phyloP scores from a whole-genome alignment of 2,797 vertebrate genomes.

The Anomalospiza imberbis region DNA sequence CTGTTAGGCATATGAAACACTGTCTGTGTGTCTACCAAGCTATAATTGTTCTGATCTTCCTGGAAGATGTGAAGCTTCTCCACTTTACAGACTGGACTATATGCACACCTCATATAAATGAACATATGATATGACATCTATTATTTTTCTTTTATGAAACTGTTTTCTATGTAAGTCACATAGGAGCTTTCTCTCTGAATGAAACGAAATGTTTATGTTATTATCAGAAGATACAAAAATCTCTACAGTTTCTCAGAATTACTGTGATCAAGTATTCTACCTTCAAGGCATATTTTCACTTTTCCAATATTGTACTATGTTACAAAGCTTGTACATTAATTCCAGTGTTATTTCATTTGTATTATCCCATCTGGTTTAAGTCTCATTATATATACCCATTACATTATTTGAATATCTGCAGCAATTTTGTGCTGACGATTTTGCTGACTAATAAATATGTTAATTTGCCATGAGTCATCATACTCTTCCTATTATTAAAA shows the following conservation, averaged over 20 bases:
- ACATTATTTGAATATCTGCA: neutral
- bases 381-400: neutral
- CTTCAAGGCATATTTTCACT: neutral
- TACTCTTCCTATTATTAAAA: neutral
- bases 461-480: neutral
- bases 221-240: neutral
- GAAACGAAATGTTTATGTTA: neutral
- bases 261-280: neutral
- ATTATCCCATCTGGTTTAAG: neutral
- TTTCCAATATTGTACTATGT: neutral
- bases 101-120: neutral
- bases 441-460: neutral
- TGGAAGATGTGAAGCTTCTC: neutral
- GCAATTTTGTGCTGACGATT: neutral
- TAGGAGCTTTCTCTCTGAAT: neutral
- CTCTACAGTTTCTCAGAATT: neutral
- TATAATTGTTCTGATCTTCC: neutral
- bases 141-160: neutral
- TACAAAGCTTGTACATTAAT: neutral
- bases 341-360: neutral
- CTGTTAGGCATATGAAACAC: neutral
- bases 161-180: neutral
- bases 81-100: neutral
- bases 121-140: neutral
- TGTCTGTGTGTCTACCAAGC: neutral